phyloP scores from a whole-genome alignment of 2,113 vertebrate species.

The Tichodroma muraria region DNA sequence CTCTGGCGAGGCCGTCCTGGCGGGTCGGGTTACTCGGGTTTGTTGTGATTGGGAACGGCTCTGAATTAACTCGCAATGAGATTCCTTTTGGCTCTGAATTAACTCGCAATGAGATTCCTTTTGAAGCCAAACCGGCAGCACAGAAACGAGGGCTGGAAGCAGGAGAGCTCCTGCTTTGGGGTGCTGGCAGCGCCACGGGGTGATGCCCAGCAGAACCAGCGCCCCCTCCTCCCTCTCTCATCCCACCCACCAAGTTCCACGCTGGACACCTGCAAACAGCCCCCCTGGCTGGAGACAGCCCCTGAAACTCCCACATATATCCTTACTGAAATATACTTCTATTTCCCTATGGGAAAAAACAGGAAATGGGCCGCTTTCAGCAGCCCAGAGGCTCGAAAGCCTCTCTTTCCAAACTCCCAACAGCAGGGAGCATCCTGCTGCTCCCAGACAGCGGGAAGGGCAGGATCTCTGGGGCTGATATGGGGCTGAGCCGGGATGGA shows the following conservation, averaged over 20 bases:
- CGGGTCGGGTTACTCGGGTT: not conserved
- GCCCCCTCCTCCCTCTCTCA: not conserved
- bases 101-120: not conserved
- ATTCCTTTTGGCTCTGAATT: no score
- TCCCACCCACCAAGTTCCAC: not conserved
- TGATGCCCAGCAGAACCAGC: not conserved
- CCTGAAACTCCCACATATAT: not conserved
- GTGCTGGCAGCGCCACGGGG: not conserved
- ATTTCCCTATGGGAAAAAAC: not conserved
- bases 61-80: not conserved
- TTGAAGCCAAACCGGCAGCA: not conserved
- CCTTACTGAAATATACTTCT: fast-evolving
- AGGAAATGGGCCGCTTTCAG: not conserved
- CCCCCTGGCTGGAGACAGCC: not conserved
- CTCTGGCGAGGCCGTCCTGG: not conserved
- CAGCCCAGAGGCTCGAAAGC: no score
- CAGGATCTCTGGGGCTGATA: not conserved
- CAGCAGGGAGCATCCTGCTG: not conserved
- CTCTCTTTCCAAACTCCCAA: not conserved
- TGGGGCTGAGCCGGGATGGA: not conserved
- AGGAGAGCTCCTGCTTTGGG: not conserved
- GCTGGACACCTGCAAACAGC: not conserved
- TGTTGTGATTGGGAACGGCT: not conserved
- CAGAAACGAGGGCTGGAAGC: not conserved
- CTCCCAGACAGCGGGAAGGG: not conserved